A percentile compares a stretch with the other conserved stretches of the same genome.
phyloP scores from a whole-genome alignment of 1,140 invertebrate species.

The Episyrphus balteatus region DNA sequence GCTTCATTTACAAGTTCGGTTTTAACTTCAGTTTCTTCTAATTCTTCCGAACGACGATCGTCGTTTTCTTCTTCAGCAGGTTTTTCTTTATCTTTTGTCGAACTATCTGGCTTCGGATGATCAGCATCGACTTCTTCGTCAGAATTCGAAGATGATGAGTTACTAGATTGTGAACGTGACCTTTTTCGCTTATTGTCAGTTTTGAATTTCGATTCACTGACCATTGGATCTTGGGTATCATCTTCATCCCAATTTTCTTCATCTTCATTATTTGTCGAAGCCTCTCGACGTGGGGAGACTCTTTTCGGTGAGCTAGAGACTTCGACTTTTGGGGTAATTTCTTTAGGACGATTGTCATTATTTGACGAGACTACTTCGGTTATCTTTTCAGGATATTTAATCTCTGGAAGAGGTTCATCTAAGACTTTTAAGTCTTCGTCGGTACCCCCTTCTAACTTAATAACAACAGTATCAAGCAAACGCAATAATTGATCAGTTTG shows the following conservation, averaged over 20 bases:
- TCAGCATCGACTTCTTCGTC: slow-evolving; percentile 7
- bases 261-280: slow-evolving; percentile 12
- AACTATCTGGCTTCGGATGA: slow-evolving; percentile 4
- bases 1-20: slow-evolving; percentile 9
- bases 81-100: slow-evolving; percentile 8
- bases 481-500: slow-evolving; percentile 78
- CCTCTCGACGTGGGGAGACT: slow-evolving; percentile 15
- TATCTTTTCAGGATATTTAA: too few species aligned
- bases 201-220: slow-evolving; percentile 5
- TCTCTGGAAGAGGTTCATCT: slow-evolving; percentile 40
- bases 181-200: background rate
- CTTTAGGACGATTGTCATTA: too few species aligned
- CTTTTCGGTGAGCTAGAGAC: slow-evolving; percentile 20
- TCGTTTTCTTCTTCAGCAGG: slow-evolving; percentile 21
- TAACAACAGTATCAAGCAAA: slow-evolving; percentile 90
- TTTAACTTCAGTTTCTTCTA: slow-evolving; percentile 27
- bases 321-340: too few species aligned
- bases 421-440: slow-evolving; percentile 84
- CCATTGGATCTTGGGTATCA: background rate
- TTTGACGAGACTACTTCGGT: too few species aligned
- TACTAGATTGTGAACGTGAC: background rate
- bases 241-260: slow-evolving; percentile 43
- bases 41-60: slow-evolving; percentile 24
- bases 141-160: background rate
- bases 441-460: slow-evolving; percentile 93